phyloP scores from a whole-genome alignment of 1,140 invertebrate species.

The Sinonovacula constricta region DNA sequence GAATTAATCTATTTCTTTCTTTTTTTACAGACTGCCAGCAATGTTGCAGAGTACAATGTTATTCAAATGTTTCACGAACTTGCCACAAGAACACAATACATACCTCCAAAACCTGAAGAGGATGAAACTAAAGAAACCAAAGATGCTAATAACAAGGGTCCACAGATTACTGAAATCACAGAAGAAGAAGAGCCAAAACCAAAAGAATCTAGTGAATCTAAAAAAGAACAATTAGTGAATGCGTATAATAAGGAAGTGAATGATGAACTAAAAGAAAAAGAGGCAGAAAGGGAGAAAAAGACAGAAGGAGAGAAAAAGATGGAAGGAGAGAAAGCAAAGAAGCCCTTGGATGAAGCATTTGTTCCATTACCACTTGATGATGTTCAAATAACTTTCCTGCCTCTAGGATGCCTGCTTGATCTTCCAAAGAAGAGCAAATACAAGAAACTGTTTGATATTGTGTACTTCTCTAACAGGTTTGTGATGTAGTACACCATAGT shows the following conservation, averaged over 20 bases:
- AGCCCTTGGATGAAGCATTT: constrained; percentile 3
- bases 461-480: constrained; percentile 75
- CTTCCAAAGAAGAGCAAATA: constrained; percentile 73
- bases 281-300: too few relatives aligned
- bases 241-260: not conserved
- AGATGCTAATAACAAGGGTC: not conserved
- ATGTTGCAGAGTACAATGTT: constrained; percentile 75
- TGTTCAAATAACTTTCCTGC: constrained; percentile 74
- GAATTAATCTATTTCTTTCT: constrained; percentile 2
- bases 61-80: constrained; percentile 73
- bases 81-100: constrained; percentile 63
- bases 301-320: too few relatives aligned
- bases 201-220: not conserved
- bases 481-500: too few relatives aligned
- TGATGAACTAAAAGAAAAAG: too few relatives aligned
- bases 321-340: not conserved
- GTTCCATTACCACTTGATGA: constrained; percentile 66
- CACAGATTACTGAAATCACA: constrained; percentile 48
- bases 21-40: constrained; percentile 64
- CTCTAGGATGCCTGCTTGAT: constrained; percentile 65
- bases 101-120: constrained; percentile 51
- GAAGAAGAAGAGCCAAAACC: constrained; percentile 27
- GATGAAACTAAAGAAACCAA: constrained; percentile 22
- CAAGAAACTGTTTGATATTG: constrained; percentile 71
- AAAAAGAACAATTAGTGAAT: not conserved